Conservation (phyloP, 2,797 vertebrate genomes). For the Hypotaenidia okinawae region DNA sequence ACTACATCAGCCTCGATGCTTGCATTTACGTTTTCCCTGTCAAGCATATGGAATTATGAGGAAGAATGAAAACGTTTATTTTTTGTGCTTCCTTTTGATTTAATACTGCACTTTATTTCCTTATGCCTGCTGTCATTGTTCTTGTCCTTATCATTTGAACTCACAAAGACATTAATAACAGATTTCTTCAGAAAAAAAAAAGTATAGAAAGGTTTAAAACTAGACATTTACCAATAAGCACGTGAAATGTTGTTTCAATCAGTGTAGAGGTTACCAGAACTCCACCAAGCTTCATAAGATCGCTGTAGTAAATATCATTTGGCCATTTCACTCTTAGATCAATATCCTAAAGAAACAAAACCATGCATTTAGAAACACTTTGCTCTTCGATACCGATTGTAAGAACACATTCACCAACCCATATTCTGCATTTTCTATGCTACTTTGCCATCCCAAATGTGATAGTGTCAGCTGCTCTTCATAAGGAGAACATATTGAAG, state of each 20-base stretch:
- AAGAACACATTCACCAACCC: neutral
- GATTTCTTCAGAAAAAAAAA: neutral
- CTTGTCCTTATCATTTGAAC: neutral
- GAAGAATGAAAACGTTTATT: constrained; percentile 34
- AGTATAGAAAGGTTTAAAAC: neutral
- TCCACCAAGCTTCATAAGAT: constrained; percentile 92
- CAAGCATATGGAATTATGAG: constrained; percentile 35
- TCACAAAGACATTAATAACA: neutral
- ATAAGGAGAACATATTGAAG: neutral
- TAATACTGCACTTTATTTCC: neutral
- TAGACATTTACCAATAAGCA: constrained; percentile 86
- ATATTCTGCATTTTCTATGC: neutral
- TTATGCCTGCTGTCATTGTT: neutral
- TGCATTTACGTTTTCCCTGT: neutral
- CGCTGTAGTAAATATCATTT: constrained; percentile 94
- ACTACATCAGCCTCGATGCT: neutral
- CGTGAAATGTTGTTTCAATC: constrained; percentile 86
- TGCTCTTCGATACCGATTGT: neutral
- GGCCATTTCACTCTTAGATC: constrained; percentile 96
- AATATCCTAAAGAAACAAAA: constrained; percentile 82
- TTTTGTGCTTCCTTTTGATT: neutral
- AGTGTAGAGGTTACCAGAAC: constrained; percentile 93
- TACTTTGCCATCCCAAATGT: neutral
- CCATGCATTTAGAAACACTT: neutral
- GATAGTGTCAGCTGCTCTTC: neutral